Percentiles rank a stretch among this genome's conserved stretches.
Conservation (phyloP, 2,888 invertebrate species). For the Autographa pulchrina region DNA sequence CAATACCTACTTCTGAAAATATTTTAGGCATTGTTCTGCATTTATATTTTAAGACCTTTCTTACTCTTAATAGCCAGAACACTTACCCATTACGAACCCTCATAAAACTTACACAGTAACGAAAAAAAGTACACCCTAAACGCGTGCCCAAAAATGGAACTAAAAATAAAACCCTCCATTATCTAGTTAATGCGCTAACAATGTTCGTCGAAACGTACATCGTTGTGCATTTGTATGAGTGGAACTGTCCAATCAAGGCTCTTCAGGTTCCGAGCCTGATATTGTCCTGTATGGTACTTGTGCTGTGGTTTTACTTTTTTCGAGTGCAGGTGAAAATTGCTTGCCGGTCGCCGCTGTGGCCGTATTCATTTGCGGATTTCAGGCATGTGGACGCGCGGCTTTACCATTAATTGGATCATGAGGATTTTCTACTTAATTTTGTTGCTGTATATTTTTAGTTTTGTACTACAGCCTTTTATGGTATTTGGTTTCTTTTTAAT, state of each 20-base stretch:
- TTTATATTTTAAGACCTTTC: not conserved
- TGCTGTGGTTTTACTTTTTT: constrained; percentile 57
- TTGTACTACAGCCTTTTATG: not conserved
- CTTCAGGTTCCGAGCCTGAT: constrained; percentile 62
- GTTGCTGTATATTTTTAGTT: constrained; percentile 11
- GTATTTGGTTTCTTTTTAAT: not conserved
- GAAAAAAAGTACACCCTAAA: constrained; percentile 55
- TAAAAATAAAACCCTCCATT: constrained; percentile 85
- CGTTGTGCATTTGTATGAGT: constrained; percentile 60
- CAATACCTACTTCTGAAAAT: not conserved
- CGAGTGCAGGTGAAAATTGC: constrained; percentile 66
- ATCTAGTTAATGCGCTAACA: constrained; percentile 86
- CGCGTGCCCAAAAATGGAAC: constrained; percentile 82
- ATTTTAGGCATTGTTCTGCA: not conserved
- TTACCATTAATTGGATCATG: constrained; percentile 52
- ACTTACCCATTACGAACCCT: not conserved
- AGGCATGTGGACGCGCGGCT: constrained; percentile 59
- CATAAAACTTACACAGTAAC: constrained; percentile 52
- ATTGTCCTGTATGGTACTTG: constrained; percentile 65
- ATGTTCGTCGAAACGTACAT: constrained; percentile 71
- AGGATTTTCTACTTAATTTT: constrained; percentile 33
- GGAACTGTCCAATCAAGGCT: constrained; percentile 64
- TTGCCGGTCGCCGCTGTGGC: constrained; percentile 56
- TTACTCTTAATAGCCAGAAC: not conserved
- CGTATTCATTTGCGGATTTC: constrained; percentile 62